Percentiles rank a stretch among this genome's conserved stretches.
phyloP scores from a whole-genome alignment of 2,797 vertebrate species.

The Xyrichtys novacula region DNA sequence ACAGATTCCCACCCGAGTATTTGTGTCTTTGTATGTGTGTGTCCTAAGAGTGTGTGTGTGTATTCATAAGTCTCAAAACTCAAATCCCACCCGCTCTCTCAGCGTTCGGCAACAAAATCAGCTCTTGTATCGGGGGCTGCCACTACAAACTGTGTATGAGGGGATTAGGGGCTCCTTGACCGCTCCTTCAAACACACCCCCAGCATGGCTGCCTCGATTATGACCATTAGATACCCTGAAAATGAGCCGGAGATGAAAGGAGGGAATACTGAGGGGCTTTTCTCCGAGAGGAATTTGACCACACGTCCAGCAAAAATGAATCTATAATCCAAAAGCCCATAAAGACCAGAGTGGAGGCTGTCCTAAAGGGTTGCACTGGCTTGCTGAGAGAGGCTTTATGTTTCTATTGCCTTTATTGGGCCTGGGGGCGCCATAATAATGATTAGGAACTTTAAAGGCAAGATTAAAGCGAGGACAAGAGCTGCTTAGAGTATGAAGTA shows the following conservation, averaged over 20 bases:
- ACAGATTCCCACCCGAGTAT: constrained; percentile 59
- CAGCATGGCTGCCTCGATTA: constrained; percentile 85
- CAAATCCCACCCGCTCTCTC: constrained; percentile 51
- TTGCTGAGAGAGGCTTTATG: constrained; percentile 77
- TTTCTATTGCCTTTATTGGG: constrained; percentile 79
- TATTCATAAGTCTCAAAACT: constrained; percentile 62
- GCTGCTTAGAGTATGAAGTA: constrained; percentile 77
- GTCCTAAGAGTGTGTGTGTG: constrained; percentile 32
- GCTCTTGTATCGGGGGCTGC: constrained; percentile 76
- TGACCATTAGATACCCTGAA: constrained; percentile 86
- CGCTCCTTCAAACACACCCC: constrained; percentile 80
- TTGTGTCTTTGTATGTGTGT: constrained; percentile 52
- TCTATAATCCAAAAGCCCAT: constrained; percentile 76
- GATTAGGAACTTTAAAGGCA: constrained; percentile 80
- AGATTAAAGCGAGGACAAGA: constrained; percentile 78
- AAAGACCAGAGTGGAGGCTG: constrained; percentile 72
- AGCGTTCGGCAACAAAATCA: constrained; percentile 74
- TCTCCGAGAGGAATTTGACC: constrained; percentile 75
- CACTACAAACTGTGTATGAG: constrained; percentile 82
- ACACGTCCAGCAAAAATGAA: constrained; percentile 82
- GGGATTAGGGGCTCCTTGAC: constrained; percentile 85
- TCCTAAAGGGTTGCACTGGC: constrained; percentile 78
- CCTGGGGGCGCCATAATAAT: constrained; percentile 76
- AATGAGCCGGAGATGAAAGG: constrained; percentile 82
- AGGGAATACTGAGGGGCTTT: constrained; percentile 62